Evolutionary conservation across 2,888 invertebrate species (phyloP).

Genomic region (Heteromyza rotundicornis): DNA sequence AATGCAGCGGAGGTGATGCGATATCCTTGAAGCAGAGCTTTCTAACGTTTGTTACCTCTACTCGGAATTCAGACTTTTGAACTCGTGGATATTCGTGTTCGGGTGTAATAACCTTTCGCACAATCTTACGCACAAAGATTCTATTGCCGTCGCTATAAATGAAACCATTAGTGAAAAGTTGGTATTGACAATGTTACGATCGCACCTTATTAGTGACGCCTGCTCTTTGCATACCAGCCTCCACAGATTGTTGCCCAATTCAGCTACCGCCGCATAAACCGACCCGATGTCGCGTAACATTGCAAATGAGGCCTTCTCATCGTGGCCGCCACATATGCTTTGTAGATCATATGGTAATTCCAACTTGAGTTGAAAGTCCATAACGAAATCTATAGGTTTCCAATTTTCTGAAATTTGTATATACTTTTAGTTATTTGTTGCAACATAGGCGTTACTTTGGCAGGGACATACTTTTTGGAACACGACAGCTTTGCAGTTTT

Average conservation of each 20-base stretch:
- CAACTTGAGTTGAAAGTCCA: constrained; percentile 45
- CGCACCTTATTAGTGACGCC: constrained; percentile 40
- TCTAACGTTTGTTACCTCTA: constrained; percentile 44
- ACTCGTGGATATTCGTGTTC: constrained; percentile 23
- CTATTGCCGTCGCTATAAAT: constrained; percentile 38
- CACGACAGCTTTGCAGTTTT: constrained; percentile 15
- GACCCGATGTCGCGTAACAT: constrained; percentile 38
- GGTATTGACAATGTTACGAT: not conserved
- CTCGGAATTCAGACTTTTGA: constrained; percentile 32
- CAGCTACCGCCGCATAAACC: constrained; percentile 28
- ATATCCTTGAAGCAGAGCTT: constrained; percentile 44
- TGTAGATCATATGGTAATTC: constrained; percentile 39
- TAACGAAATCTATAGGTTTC: constrained; percentile 38
- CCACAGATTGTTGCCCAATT: constrained; percentile 30
- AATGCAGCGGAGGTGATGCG: constrained; percentile 41
- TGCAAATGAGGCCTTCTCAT: constrained; percentile 19
- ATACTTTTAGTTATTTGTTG: not conserved
- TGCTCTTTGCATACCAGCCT: constrained; percentile 27
- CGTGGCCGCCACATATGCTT: constrained; percentile 25
- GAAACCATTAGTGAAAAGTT: not conserved
- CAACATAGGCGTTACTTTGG: not conserved
- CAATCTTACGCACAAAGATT: constrained; percentile 37
- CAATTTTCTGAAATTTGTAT: constrained; percentile 28
- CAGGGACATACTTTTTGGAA: constrained; percentile 23
- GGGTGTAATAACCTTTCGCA: constrained; percentile 25